phyloP scores from a whole-genome alignment of 1,140 invertebrate genomes.

The Dendrolimus kikuchii region DNA sequence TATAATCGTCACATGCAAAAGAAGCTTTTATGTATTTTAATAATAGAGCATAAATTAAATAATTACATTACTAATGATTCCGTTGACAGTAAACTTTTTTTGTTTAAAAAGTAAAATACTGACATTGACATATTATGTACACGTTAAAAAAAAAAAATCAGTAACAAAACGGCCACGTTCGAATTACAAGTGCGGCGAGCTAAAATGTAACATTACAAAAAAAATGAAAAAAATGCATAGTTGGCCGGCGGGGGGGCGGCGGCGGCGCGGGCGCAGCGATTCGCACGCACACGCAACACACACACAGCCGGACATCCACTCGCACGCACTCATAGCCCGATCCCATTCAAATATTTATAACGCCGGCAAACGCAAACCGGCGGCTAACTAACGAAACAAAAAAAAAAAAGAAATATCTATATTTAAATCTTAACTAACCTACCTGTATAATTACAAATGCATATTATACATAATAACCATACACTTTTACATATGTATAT shows the following conservation, averaged over 20 bases:
- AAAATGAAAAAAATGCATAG: slow-evolving; percentile 3
- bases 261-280: slow-evolving; percentile 13
- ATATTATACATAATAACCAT: slow-evolving; percentile 56
- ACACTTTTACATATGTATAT: slow-evolving; percentile 61
- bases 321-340: slow-evolving; percentile 7
- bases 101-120: no score
- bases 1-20: no score
- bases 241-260: slow-evolving; percentile 18
- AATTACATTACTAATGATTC: slow-evolving; percentile 2
- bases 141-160: no score
- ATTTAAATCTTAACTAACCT: slow-evolving; percentile 44
- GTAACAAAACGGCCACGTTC: background rate
- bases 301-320: slow-evolving; percentile 1
- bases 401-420: slow-evolving; percentile 54
- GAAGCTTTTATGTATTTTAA: no score
- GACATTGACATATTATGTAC: no score
- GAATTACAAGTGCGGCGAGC: background rate
- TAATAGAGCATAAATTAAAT: background rate
- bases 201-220: slow-evolving; percentile 2
- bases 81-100: background rate
- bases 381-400: slow-evolving; percentile 38
- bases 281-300: slow-evolving; percentile 1
- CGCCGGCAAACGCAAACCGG: slow-evolving; percentile 9
- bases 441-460: slow-evolving; percentile 68
- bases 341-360: slow-evolving; percentile 26